Evolutionary conservation across 2,888 invertebrate genomes (phyloP).

Genomic region (Leucophora obtusa): DNA sequence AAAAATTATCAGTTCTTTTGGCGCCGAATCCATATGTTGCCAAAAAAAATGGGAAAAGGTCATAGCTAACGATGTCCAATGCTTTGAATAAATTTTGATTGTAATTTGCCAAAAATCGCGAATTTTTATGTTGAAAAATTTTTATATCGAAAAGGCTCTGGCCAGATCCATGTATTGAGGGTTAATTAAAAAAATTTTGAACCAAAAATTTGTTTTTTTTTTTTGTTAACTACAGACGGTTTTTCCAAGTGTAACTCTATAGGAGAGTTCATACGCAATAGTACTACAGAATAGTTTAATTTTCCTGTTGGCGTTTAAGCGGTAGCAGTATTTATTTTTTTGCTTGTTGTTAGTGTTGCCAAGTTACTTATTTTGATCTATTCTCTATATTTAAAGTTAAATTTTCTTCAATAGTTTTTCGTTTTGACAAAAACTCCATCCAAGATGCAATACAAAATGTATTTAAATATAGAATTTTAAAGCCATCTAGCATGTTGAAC

Average conservation of each 20-base stretch:
- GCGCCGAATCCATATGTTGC: no score
- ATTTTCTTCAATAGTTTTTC: not conserved
- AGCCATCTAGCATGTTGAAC: not conserved
- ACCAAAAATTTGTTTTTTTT: no score
- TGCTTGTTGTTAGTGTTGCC: not conserved
- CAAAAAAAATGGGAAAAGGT: no score
- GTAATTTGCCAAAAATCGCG: no score
- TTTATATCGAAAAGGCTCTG: no score
- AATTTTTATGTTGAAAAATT: no score
- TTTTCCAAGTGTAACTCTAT: not conserved
- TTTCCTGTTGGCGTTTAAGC: not conserved
- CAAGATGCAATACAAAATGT: not conserved
- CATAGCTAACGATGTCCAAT: no score
- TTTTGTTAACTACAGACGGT: no score
- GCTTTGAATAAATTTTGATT: no score
- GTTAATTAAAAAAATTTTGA: no score
- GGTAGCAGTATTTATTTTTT: not conserved
- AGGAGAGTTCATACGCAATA: not conserved
- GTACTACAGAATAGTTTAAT: not conserved
- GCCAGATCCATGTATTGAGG: no score
- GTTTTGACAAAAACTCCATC: not conserved
- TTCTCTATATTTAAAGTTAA: not conserved
- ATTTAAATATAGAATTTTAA: not conserved
- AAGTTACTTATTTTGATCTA: slow-evolving; percentile 1
- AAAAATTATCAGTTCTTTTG: no score